Conservation (phyloP, 2,797 vertebrate species). For the Thripadectes ignobilis region DNA sequence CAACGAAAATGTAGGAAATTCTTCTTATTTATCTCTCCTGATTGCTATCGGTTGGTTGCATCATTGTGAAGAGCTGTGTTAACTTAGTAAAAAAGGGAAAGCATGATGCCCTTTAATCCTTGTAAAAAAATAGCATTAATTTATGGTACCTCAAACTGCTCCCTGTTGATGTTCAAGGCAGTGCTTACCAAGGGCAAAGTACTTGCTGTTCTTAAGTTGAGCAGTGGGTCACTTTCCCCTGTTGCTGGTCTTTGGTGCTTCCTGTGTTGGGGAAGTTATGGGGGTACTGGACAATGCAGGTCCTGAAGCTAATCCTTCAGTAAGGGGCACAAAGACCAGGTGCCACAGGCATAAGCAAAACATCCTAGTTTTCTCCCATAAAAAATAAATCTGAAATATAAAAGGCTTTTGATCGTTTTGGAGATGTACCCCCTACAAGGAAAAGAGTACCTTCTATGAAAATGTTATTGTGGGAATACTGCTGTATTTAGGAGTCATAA, state of each 20-base stretch:
- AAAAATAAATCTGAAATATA: background rate
- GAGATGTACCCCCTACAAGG: background rate
- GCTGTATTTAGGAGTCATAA: background rate
- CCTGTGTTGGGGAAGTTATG: background rate
- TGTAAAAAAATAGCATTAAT: background rate
- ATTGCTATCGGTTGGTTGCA: background rate
- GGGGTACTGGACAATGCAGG: background rate
- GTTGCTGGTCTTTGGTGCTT: background rate
- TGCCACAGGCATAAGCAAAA: background rate
- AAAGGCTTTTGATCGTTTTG: background rate
- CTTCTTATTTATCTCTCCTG: background rate
- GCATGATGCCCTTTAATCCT: background rate
- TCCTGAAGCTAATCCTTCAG: background rate
- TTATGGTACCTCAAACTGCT: background rate
- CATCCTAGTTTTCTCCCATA: background rate
- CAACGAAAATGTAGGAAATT: conserved; percentile 5
- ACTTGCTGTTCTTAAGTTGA: background rate
- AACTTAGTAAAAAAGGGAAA: background rate
- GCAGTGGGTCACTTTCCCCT: background rate
- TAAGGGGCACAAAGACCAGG: background rate
- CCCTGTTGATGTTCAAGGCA: background rate
- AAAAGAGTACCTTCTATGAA: background rate
- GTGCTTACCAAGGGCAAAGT: background rate
- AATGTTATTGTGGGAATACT: background rate
- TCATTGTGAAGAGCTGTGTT: background rate